Evolutionary conservation across 2,797 vertebrate genomes (phyloP).

Genomic region (Eupleurogrammus muticus): DNA sequence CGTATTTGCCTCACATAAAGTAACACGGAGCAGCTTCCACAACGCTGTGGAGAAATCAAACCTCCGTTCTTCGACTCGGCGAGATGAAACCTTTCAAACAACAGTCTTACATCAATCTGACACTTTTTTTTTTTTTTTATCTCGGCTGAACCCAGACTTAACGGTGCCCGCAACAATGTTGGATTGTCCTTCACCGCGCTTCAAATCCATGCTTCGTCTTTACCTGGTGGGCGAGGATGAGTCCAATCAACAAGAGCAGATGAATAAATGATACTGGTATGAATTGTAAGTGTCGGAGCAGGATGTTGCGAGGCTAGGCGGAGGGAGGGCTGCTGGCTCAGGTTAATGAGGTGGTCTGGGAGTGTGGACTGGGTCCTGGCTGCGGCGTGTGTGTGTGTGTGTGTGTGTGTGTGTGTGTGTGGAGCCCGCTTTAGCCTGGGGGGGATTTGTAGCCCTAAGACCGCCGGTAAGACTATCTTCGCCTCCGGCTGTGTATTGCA

Average conservation of each 20-base stretch:
- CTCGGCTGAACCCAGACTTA: slow-evolving; percentile 30
- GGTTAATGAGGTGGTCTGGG: slow-evolving; percentile 87
- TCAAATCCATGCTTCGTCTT: slow-evolving; percentile 39
- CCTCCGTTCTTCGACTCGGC: not conserved
- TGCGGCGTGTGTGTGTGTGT: slow-evolving; percentile 61
- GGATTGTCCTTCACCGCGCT: slow-evolving; percentile 48
- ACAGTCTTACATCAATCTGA: not conserved
- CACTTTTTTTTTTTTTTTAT: slow-evolving; percentile 25
- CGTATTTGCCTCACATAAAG: not conserved
- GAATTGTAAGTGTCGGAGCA: slow-evolving; percentile 68
- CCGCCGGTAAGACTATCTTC: slow-evolving; percentile 66
- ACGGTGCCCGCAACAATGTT: slow-evolving; percentile 40
- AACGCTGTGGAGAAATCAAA: slow-evolving; percentile 6
- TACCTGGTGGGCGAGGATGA: slow-evolving; percentile 48
- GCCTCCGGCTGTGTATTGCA: slow-evolving; percentile 74
- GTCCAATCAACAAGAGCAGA: slow-evolving; percentile 71
- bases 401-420: slow-evolving; percentile 61
- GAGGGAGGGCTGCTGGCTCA: slow-evolving; percentile 58
- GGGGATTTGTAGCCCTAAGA: slow-evolving; percentile 74
- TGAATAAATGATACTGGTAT: slow-evolving; percentile 76
- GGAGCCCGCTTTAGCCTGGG: slow-evolving; percentile 64
- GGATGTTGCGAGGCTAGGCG: slow-evolving; percentile 32
- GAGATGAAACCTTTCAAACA: slow-evolving; percentile 18
- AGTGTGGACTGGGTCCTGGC: slow-evolving; percentile 66
- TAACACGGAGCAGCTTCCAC: slow-evolving; percentile 10